Conservation (phyloP, 1,140 invertebrate genomes). For the Gryon sp. region DNA sequence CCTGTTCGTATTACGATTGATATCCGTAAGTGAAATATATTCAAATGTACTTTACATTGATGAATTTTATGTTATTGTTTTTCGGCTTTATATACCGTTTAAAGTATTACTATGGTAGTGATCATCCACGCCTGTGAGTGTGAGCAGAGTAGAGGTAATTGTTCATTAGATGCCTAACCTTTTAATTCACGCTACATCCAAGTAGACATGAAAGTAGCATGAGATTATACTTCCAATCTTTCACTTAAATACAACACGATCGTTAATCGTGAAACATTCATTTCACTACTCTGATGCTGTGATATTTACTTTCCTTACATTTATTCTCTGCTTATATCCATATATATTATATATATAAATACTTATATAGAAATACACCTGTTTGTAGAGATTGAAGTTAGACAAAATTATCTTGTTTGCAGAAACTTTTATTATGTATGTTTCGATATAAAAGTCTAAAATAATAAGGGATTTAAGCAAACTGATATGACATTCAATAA, state of each 20-base stretch:
- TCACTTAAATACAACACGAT: constrained; percentile 23
- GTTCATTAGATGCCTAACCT: constrained; percentile 45
- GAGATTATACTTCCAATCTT: constrained; percentile 6
- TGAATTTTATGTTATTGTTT: too few species aligned
- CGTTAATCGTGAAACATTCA: background rate
- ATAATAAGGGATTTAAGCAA: too few species aligned
- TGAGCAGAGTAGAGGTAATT: constrained; percentile 53
- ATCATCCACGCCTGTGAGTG: constrained; percentile 46
- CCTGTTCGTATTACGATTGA: constrained; percentile 61
- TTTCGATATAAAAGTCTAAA: too few species aligned
- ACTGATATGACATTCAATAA: too few species aligned
- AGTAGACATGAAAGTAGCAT: constrained; percentile 25
- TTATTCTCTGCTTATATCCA: too few species aligned
- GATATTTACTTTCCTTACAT: too few species aligned
- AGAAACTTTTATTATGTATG: too few species aligned
- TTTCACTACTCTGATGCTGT: constrained; percentile 2
- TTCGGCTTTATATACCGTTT: constrained; percentile 54
- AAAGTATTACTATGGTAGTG: constrained; percentile 48
- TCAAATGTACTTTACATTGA: too few species aligned
- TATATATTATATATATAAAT: too few species aligned
- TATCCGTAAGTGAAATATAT: constrained; percentile 66
- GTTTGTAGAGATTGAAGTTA: too few species aligned
- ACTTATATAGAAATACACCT: too few species aligned
- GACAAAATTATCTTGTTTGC: too few species aligned
- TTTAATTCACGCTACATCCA: constrained; percentile 28